Evolutionary conservation across 2,888 invertebrate species (phyloP).

Genomic region (Dasypogon diadema): DNA sequence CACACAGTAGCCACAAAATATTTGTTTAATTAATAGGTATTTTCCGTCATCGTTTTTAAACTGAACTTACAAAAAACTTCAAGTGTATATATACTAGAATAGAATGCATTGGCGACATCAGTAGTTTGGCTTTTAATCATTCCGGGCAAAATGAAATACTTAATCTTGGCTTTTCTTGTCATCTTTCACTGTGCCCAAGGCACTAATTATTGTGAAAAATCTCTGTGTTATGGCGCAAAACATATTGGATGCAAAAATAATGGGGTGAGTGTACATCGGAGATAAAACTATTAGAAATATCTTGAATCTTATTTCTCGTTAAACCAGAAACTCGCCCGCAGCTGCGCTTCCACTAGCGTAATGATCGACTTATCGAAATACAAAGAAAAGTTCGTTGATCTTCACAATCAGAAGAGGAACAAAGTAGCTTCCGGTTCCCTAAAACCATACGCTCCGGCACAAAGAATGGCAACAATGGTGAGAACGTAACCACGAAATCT

Average conservation of each 20-base stretch:
- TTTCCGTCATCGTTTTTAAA: no score
- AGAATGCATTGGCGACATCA: no score
- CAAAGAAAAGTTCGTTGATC: background rate
- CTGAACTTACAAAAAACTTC: no score
- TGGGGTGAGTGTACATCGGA: background rate
- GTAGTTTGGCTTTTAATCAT: no score
- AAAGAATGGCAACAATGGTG: slow-evolving; percentile 18
- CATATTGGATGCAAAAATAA: slow-evolving; percentile 4
- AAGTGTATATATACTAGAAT: no score
- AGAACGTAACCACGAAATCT: background rate
- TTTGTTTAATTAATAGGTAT: no score
- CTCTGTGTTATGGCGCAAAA: background rate
- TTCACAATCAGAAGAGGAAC: background rate
- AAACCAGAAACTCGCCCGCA: no score
- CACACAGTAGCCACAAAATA: no score
- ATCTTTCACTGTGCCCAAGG: no score
- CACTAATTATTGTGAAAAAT: background rate
- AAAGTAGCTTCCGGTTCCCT: slow-evolving; percentile 1
- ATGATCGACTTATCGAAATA: background rate
- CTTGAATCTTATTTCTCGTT: background rate
- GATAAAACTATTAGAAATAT: background rate
- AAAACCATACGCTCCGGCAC: background rate
- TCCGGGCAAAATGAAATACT: no score
- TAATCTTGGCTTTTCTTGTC: no score
- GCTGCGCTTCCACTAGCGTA: background rate